Evolutionary conservation across 2,888 invertebrate genomes (phyloP).

Genomic region (Volucella zonaria): DNA sequence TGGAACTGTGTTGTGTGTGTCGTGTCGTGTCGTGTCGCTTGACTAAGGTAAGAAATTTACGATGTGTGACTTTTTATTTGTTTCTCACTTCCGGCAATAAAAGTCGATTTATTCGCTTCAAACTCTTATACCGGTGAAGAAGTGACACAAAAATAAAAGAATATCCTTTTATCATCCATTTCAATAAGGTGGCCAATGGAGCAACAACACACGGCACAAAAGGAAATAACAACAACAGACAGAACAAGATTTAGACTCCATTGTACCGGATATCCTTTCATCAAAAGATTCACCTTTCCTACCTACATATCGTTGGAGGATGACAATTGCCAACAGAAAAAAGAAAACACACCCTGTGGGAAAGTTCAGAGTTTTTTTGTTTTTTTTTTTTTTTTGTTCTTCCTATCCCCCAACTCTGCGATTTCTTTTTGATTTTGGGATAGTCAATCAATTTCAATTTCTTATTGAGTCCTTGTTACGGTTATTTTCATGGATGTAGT

Average conservation of each 20-base stretch:
- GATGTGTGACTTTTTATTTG: constrained; percentile 41
- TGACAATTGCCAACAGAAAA: too few relatives aligned
- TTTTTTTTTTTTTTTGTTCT: background rate
- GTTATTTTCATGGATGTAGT: constrained; percentile 3
- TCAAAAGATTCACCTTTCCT: constrained; percentile 24
- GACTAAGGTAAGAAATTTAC: constrained; percentile 6
- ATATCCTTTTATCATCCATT: constrained; percentile 59
- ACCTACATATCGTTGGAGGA: background rate
- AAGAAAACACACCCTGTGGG: constrained; percentile 25
- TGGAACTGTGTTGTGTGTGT: background rate
- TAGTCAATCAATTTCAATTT: constrained; percentile 60
- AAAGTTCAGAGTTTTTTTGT: constrained; percentile 28
- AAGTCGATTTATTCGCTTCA: constrained; percentile 56
- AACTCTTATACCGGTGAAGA: constrained; percentile 39
- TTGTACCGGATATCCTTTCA: constrained; percentile 58
- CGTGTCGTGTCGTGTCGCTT: background rate
- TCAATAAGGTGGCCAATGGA: constrained; percentile 39
- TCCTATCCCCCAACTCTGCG: too few relatives aligned
- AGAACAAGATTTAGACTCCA: constrained; percentile 27
- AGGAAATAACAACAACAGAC: background rate
- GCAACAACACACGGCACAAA: constrained; percentile 20
- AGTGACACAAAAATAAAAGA: constrained; percentile 54
- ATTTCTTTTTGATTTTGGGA: constrained; percentile 25
- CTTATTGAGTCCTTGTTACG: constrained; percentile 41
- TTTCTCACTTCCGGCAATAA: constrained; percentile 64